Evolutionary conservation across 2,797 vertebrate genomes (phyloP).

Genomic region (Delichon dasypus): DNA sequence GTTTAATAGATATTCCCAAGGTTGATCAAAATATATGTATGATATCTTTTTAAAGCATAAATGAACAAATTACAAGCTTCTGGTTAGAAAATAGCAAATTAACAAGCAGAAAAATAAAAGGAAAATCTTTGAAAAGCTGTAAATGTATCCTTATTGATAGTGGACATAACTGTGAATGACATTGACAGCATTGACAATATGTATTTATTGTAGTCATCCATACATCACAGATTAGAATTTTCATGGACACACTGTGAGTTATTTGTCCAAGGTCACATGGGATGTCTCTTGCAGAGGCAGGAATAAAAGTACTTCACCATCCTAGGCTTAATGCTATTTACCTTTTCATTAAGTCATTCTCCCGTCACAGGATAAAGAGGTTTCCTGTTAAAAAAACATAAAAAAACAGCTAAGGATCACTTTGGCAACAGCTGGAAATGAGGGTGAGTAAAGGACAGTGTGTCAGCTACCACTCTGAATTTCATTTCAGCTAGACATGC

Average conservation of each 20-base stretch:
- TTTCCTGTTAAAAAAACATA: background rate
- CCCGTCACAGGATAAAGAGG: background rate
- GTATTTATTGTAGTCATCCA: background rate
- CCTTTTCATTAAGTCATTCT: background rate
- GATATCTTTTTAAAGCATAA: background rate
- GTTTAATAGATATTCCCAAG: background rate
- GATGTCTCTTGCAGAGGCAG: background rate
- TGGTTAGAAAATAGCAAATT: background rate
- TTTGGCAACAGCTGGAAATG: background rate
- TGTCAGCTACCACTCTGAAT: slow-evolving; percentile 10
- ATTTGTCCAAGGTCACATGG: background rate
- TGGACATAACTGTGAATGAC: background rate
- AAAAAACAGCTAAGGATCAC: background rate
- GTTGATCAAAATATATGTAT: background rate
- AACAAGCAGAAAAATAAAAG: no score
- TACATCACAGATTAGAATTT: background rate
- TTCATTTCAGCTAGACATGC: slow-evolving; percentile 4
- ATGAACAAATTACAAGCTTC: background rate
- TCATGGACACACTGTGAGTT: background rate
- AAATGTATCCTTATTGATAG: background rate
- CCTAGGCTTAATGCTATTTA: background rate
- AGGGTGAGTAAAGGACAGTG: background rate
- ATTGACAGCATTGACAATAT: background rate
- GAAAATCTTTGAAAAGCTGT: background rate
- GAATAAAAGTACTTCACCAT: background rate